phyloP scores from a whole-genome alignment of 2,888 invertebrate genomes.

The Diaperis boleti region DNA sequence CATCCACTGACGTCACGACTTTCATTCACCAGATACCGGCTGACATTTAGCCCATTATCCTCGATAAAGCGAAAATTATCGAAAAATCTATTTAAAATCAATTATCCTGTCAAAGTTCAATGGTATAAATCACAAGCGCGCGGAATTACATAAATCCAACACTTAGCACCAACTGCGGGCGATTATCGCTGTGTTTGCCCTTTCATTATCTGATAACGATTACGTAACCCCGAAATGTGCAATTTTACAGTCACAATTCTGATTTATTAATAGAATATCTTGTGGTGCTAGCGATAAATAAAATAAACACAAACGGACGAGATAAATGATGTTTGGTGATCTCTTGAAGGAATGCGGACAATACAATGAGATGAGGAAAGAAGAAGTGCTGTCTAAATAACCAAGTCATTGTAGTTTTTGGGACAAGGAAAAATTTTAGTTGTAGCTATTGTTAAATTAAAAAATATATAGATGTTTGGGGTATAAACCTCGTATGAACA shows the following conservation, averaged over 20 bases:
- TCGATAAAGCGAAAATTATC: no score
- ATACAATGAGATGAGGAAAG: no score
- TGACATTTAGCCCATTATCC: not conserved
- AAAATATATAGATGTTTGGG: no score
- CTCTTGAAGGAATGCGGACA: no score
- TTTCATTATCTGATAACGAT: slow-evolving; percentile 1
- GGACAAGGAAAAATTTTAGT: no score
- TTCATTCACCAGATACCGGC: not conserved
- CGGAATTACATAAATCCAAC: not conserved
- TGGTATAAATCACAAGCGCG: not conserved
- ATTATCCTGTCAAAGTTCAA: slow-evolving; percentile 12
- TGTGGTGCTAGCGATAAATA: not conserved
- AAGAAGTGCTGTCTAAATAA: no score
- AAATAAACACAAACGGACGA: not conserved
- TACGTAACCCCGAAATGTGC: slow-evolving; percentile 1
- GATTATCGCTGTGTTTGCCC: not conserved
- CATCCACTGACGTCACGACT: not conserved
- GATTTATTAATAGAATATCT: not conserved
- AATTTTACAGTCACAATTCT: not conserved
- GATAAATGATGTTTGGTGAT: not conserved
- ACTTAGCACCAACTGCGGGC: not conserved
- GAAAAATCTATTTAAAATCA: not conserved
- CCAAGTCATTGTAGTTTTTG: no score
- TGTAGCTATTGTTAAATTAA: no score
- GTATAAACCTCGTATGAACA: no score